Evolutionary conservation across 2,888 invertebrate genomes (phyloP).

Genomic region (Andrena hattorfiana): DNA sequence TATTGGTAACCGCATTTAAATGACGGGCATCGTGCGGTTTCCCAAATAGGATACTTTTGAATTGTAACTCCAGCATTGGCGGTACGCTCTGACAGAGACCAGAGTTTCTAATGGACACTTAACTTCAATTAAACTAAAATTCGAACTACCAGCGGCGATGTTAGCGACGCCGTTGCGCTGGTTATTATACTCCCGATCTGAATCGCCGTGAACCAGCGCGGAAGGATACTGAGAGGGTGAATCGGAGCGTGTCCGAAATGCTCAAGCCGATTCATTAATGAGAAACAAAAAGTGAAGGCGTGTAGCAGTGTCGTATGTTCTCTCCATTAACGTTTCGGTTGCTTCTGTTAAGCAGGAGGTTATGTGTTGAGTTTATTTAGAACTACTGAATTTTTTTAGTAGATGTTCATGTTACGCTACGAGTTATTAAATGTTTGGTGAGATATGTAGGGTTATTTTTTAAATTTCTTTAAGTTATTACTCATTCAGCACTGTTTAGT

Average conservation of each 20-base stretch:
- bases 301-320: not conserved
- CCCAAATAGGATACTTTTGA: conserved; percentile 63
- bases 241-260: conserved; percentile 39
- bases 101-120: conserved; percentile 68
- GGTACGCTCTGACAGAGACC: conserved; percentile 42
- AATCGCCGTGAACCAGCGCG: conserved; percentile 49
- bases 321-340: not conserved
- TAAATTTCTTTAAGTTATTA: too few relatives aligned
- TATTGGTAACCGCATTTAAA: conserved; percentile 60
- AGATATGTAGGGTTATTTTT: too few relatives aligned
- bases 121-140: conserved; percentile 71
- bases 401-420: too few relatives aligned
- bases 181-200: conserved; percentile 62
- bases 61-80: conserved; percentile 56
- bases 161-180: conserved; percentile 41
- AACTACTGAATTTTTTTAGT: too few relatives aligned
- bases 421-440: too few relatives aligned
- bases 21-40: conserved; percentile 56
- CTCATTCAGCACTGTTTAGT: too few relatives aligned
- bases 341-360: not conserved
- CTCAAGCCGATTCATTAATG: conserved; percentile 45
- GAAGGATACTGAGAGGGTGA: conserved; percentile 33
- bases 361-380: not conserved
- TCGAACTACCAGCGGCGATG: conserved; percentile 52
- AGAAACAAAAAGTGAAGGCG: not conserved